Base-by-base conservation (phyloP, 1,140 invertebrate species). In the Trachymyrmex cornetzi region DNA sequence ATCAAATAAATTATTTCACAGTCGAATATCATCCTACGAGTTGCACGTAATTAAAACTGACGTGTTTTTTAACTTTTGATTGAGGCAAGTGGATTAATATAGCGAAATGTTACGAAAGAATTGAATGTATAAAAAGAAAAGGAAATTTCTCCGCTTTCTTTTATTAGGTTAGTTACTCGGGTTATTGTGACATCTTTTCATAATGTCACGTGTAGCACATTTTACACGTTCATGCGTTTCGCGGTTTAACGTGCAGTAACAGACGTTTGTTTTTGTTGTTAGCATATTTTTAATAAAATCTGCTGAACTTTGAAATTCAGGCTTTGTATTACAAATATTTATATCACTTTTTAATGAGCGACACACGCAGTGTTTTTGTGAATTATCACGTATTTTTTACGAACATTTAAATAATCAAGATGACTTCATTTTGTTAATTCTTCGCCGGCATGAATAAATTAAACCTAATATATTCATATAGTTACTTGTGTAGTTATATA, bases 91-190 rank as follows among this genome's bases (percentile, higher is more conserved):
- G 9, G 22, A 48, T 24, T 48, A 44, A 71, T 30, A 6, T 38
- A 5, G 24, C 16, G 5, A 74, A 22, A 22, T 6, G 4, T 74
- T 57, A 12, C n/a, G 3, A 57, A 74, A 74, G 63, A 66, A 16
- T 55, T 16, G 9, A 59, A 22, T 77, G 55, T 77, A 74, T 16
- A 9, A 2, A 64, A 27, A 74, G 16, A 9, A 3, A 64, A 27
- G 9, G 55, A 74, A 55, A 67, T 67, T 67, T 24, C 16, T 53
- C 14, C 69, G 69, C 9, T 22, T 74, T 74, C 50, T n/a, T 53
- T 53, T 14, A 50, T 14, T 50, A 50, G 0, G 2, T 48, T 11
- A 12, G n/a, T 22, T 3, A n/a, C 16, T 55, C 19, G 30, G 3
- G 3, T 69, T 67, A 16, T 34, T 11, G n/a, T 44, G 34, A 67